Conservation (phyloP, 2,888 invertebrate species). For the Boloria euphrosyne region DNA sequence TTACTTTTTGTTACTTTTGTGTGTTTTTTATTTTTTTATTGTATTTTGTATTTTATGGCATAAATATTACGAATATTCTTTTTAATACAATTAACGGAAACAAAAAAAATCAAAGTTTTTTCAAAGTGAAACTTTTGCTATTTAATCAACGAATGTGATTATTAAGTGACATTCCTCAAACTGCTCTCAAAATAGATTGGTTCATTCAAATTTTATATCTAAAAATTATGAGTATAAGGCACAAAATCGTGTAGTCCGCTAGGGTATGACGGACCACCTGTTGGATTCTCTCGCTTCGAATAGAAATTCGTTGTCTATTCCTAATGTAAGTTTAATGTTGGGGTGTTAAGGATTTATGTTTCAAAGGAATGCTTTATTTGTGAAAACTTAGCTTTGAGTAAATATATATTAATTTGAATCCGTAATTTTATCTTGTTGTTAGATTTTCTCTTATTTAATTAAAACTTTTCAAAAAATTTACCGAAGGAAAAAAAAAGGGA, state of each 20-base stretch:
- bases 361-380: neutral
- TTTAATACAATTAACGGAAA: too few species aligned
- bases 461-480: too few species aligned
- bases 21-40: too few species aligned
- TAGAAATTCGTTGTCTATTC: slow-evolving; percentile 21
- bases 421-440: too few species aligned
- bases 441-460: too few species aligned
- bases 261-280: slow-evolving; percentile 23
- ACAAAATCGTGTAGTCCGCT: neutral
- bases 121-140: slow-evolving; percentile 14
- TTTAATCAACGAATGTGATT: slow-evolving; percentile 24
- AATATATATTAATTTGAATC: neutral
- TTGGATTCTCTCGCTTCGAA: slow-evolving; percentile 21
- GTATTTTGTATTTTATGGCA: too few species aligned
- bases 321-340: slow-evolving; percentile 20
- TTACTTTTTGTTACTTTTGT: too few species aligned
- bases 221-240: neutral
- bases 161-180: slow-evolving; percentile 9
- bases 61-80: too few species aligned
- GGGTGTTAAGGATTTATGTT: slow-evolving; percentile 12
- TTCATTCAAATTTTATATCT: neutral
- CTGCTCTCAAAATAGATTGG: neutral
- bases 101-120: too few species aligned
- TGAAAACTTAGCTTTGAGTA: neutral
- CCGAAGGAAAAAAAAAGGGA: too few species aligned